Evolutionary conservation across 2,888 invertebrate genomes (phyloP).

Genomic region (Lasioglossum villosulum): DNA sequence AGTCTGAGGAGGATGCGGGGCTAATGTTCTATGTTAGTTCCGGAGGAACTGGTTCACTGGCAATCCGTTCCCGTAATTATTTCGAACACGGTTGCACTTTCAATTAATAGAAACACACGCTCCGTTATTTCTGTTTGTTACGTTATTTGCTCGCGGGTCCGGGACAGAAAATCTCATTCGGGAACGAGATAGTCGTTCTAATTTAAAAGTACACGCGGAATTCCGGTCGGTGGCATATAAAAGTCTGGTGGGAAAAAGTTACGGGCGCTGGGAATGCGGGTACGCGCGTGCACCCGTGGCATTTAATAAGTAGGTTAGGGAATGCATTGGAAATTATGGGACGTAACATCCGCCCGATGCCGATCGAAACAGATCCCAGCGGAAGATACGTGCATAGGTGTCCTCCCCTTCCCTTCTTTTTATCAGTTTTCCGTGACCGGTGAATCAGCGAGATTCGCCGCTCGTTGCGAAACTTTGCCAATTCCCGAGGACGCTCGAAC

Average conservation of each 20-base stretch:
- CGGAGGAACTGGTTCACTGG: neutral
- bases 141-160: neutral
- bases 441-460: neutral
- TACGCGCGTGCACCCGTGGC: slow-evolving; percentile 33
- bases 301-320: slow-evolving; percentile 55
- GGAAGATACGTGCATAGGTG: slow-evolving; percentile 27
- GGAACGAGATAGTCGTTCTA: slow-evolving; percentile 30
- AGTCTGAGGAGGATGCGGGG: neutral
- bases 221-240: slow-evolving; percentile 29
- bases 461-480: slow-evolving; percentile 8
- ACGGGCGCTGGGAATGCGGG: slow-evolving; percentile 3
- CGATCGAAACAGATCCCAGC: slow-evolving; percentile 36
- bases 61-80: neutral
- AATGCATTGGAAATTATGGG: slow-evolving; percentile 45
- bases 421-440: slow-evolving; percentile 1
- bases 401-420: slow-evolving; percentile 5
- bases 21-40: neutral
- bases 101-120: slow-evolving; percentile 4
- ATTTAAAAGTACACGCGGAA: slow-evolving; percentile 42
- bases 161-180: neutral
- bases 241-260: slow-evolving; percentile 44
- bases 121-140: slow-evolving; percentile 6
- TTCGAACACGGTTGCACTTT: neutral
- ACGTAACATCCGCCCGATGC: slow-evolving; percentile 34
- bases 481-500: slow-evolving; percentile 9